Conservation (phyloP, 2,797 vertebrate genomes). For the Scolopax bukidnonensis region DNA sequence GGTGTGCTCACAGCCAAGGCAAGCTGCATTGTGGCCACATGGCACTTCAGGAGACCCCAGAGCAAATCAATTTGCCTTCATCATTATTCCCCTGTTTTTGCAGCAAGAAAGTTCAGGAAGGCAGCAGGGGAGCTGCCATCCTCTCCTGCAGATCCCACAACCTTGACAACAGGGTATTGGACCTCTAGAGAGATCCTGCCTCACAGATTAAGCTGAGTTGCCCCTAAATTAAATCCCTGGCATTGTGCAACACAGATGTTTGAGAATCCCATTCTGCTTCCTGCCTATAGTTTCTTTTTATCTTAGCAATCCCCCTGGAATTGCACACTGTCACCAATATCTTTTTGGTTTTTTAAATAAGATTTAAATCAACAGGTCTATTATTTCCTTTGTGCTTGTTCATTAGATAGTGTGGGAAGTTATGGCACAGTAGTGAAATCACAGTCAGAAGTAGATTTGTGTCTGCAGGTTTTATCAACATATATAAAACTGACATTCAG, state of each 20-base stretch:
- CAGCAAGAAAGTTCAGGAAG: background rate
- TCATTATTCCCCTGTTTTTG: background rate
- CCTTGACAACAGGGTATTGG: rapidly evolving
- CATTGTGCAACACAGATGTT: background rate
- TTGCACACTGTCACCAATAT: constrained; percentile 2
- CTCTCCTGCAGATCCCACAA: background rate
- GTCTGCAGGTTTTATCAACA: constrained; percentile 64
- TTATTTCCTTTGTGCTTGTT: constrained; percentile 52
- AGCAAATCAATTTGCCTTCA: background rate
- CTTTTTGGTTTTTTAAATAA: constrained; percentile 57
- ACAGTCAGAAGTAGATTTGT: constrained; percentile 48
- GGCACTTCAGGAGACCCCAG: background rate
- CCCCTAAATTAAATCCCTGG: background rate
- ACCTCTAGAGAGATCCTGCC: background rate
- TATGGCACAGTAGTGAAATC: constrained; percentile 41
- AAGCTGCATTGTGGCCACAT: rapidly evolving
- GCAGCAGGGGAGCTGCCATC: background rate
- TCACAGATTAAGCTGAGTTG: background rate
- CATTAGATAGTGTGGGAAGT: constrained; percentile 62
- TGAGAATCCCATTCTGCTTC: background rate
- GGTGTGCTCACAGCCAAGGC: background rate
- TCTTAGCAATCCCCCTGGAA: background rate
- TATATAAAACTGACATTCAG: constrained; percentile 55
- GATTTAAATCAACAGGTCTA: constrained; percentile 50
- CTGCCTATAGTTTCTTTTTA: background rate